Evolutionary conservation across 2,113 vertebrate species (phyloP).

Genomic region (Laterallus jamaicensis): DNA sequence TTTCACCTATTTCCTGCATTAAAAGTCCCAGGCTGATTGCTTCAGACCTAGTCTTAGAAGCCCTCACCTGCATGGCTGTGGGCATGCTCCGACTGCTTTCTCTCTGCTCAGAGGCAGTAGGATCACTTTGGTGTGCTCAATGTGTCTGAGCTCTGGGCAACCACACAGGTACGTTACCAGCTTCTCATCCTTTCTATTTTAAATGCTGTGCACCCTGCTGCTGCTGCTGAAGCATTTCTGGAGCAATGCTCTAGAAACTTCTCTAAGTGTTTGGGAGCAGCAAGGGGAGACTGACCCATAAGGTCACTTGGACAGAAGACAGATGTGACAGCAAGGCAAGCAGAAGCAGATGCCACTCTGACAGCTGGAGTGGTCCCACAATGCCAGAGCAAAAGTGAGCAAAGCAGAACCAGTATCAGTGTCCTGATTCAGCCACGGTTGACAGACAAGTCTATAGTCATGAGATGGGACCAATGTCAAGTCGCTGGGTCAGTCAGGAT

Average conservation of each 20-base stretch:
- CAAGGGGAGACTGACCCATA: neutral
- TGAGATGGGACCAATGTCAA: rapidly evolving
- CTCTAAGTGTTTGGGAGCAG: neutral
- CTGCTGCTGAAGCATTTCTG: neutral
- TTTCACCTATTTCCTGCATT: neutral
- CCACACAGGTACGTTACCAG: neutral
- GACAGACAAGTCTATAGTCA: neutral
- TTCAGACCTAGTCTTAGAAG: neutral
- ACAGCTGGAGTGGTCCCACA: neutral
- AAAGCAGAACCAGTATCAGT: neutral
- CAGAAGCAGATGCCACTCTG: neutral
- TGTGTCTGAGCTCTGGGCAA: neutral
- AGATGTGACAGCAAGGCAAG: neutral
- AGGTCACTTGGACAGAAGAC: neutral
- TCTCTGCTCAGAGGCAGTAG: neutral
- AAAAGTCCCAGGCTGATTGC: neutral
- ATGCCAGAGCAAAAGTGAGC: neutral
- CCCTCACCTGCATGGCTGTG: neutral
- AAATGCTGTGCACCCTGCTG: neutral
- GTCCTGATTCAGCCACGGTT: neutral
- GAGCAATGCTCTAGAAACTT: neutral
- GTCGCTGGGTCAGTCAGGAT: neutral
- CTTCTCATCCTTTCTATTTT: neutral
- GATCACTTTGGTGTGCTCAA: neutral
- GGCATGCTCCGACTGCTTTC: neutral